Evolutionary conservation across 1,140 invertebrate genomes (phyloP), one percentile per base, ranked within the genome.

Genomic region (Chironomus striatipennis): DNA sequence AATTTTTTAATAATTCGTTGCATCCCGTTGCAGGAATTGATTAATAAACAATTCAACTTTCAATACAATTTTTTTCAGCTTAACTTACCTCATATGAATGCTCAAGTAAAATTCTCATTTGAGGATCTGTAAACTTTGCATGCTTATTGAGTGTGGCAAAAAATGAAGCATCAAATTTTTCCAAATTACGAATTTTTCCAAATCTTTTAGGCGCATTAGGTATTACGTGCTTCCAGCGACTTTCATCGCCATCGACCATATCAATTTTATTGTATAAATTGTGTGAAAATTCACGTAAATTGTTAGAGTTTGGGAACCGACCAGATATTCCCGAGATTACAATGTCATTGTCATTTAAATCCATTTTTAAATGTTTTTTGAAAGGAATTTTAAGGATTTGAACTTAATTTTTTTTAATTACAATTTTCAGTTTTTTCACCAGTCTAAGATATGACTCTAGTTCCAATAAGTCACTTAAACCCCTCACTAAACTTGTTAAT

Each of bases 101-200:
- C 82, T 98, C 95, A 34, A 97, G 80, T 15, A 97, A 81, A 75
- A 95, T 87, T 75, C 95, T 85, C 77, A 91, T 88, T 89, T 95
- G 93, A 0, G 94, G 94, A 78, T 97, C 95, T 91, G 96, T 93
- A 8, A 86, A 87, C 75, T 95, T 87, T 0, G 93, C 93, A 80
- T 96, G 93, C 76, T 93, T 91, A 77, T 87, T 89, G 77, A 93
- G 90, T 0, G 95, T 88, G 4, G 65, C 91, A 81, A 96, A 95
- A 81, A 93, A 95, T 0, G 88, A 83, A 0, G 92, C 88, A 81
- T 96, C 94, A 76, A 95, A 96, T 81, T 94, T 94, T 20, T 85
- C 84, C 3, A 96, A 82, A 80, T 92, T 86, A 77, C 89, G 89
- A 65, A 97, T 83, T 82, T 94, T 95, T 24, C 95, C 95, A 72